Conservation (phyloP, 1,140 invertebrate genomes). For the Zaprionus davidi region DNA sequence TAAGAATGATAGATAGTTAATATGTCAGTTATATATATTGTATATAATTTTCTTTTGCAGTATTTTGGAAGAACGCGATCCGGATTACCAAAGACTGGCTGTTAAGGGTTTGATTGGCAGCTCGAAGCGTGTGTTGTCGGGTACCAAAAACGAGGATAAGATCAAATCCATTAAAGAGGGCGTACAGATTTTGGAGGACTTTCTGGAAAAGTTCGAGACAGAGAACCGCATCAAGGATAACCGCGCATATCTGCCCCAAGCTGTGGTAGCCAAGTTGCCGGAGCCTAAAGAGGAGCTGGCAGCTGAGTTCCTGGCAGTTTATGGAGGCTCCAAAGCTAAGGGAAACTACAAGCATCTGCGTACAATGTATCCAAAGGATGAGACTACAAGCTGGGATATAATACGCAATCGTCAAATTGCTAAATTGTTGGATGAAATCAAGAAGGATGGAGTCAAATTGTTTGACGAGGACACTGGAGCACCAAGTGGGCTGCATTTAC, state of each 20-base stretch:
- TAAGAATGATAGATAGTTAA: background rate
- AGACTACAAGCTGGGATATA: conserved; percentile 87
- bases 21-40: background rate
- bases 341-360: conserved; percentile 88
- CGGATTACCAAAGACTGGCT: conserved; percentile 88
- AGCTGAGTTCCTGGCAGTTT: conserved; percentile 66
- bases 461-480: conserved; percentile 86
- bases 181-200: conserved; percentile 87
- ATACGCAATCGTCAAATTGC: conserved; percentile 86
- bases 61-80: conserved; percentile 87
- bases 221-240: conserved; percentile 87
- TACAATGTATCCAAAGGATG: conserved; percentile 85
- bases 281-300: conserved; percentile 76
- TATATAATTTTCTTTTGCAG: conserved; percentile 49
- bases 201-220: conserved; percentile 87
- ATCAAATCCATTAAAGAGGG: conserved; percentile 88
- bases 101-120: conserved; percentile 87
- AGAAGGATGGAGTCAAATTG: conserved; percentile 84
- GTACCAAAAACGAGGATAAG: conserved; percentile 88
- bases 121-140: conserved; percentile 87
- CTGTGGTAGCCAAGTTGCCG: conserved; percentile 69
- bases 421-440: conserved; percentile 86
- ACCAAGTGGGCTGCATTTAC: conserved; percentile 86
- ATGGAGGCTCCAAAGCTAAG: conserved; percentile 84
- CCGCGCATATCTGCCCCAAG: conserved; percentile 85